Conservation (phyloP, 1,140 invertebrate genomes). For the Choristoneura fumiferana region DNA sequence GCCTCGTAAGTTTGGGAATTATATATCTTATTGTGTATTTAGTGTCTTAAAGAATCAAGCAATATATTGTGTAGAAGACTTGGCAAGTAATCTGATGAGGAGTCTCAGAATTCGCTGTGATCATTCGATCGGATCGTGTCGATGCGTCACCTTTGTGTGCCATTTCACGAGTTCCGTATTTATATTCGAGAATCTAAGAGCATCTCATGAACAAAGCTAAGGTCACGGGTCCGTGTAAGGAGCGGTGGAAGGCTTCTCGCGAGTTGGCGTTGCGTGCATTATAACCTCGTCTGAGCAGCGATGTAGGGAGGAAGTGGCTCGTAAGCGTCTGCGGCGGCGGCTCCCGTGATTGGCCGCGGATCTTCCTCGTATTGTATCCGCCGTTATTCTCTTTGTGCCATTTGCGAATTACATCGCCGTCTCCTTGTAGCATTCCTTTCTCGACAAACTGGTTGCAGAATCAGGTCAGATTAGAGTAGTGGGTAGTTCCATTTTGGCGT, state of each 20-base stretch:
- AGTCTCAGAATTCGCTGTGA: slow-evolving; percentile 43
- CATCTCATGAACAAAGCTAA: slow-evolving; percentile 20
- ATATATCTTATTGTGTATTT: slow-evolving; percentile 57
- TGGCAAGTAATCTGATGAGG: slow-evolving; percentile 19
- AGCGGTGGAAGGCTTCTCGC: background rate
- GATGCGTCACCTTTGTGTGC: slow-evolving; percentile 77
- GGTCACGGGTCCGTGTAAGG: background rate
- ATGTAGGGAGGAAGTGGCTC: background rate
- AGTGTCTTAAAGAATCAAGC: slow-evolving; percentile 35
- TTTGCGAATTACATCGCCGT: background rate
- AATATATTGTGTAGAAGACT: slow-evolving; percentile 20
- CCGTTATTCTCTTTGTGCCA: slow-evolving; percentile 10
- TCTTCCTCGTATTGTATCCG: slow-evolving; percentile 11
- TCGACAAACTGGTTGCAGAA: background rate
- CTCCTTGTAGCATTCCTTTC: background rate
- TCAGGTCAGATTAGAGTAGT: background rate
- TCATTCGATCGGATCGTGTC: slow-evolving; percentile 73
- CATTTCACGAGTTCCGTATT: slow-evolving; percentile 65
- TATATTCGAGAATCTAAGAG: slow-evolving; percentile 44
- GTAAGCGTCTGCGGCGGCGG: background rate
- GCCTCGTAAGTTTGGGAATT: slow-evolving; percentile 75
- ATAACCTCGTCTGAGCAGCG: slow-evolving; percentile 9
- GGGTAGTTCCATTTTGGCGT: background rate
- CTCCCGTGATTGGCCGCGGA: slow-evolving; percentile 14
- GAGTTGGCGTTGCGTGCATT: background rate